These are phyloP conservation scores for Alauda arvensis DNA, from an alignment of 2,797 vertebrate species.

Conservation along the genomic window DNA sequence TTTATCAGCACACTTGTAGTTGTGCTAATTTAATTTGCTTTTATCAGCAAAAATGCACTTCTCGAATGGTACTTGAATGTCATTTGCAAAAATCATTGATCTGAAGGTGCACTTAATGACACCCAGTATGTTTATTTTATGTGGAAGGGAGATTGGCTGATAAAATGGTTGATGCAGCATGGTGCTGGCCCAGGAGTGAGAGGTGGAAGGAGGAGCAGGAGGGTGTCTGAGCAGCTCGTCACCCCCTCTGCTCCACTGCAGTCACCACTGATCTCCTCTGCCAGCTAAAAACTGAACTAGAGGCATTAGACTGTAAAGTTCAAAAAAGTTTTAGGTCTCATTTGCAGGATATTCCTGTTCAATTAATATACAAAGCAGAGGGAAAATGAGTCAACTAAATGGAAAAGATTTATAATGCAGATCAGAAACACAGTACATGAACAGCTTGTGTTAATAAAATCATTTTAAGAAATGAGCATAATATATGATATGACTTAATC, in stretches of 20 bases:
- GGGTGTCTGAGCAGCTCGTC: neutral
- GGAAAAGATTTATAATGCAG: constrained; percentile 20
- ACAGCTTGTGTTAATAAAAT: constrained; percentile 56
- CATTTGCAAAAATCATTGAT: constrained; percentile 78
- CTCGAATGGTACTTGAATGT: constrained; percentile 71
- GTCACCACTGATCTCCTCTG: neutral
- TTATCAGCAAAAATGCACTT: constrained; percentile 75
- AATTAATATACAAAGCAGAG: constrained; percentile 7
- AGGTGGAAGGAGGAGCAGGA: neutral
- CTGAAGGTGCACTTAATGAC: constrained; percentile 74
- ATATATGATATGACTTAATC: constrained; percentile 53
- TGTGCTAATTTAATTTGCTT: constrained; percentile 78
- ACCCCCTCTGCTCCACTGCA: neutral
- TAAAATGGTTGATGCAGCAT: constrained; percentile 52
- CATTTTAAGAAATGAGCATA: constrained; percentile 50
- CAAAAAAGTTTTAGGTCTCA: neutral
- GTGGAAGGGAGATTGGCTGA: constrained; percentile 57
- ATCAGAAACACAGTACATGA: constrained; percentile 23
- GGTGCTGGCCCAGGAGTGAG: constrained; percentile 4
- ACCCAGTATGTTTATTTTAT: constrained; percentile 71
- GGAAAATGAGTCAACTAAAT: constrained; percentile 18
- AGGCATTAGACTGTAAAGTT: neutral
- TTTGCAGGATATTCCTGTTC: neutral
- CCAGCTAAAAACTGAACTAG: neutral
- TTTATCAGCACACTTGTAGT: constrained; percentile 75